Percentiles rank a stretch among this genome's conserved stretches.
These are phyloP conservation scores for Microcebus griseorufus DNA, from an alignment of 2,113 vertebrate species.

Conservation along the genomic window DNA sequence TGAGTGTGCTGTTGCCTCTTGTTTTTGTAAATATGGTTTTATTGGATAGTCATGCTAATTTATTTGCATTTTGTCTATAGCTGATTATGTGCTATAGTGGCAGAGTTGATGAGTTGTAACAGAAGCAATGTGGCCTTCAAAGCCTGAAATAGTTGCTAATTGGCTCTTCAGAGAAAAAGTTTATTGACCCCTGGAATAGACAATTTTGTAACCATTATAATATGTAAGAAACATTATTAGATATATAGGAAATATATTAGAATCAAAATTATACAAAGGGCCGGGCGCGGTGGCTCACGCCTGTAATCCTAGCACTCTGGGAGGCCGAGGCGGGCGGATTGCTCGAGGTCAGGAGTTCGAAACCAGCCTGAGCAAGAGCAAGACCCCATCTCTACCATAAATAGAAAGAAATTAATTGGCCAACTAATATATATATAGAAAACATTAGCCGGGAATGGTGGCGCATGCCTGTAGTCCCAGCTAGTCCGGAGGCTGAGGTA, in stretches of 20 bases:
- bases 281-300: too few relatives aligned
- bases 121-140: neutral
- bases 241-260: neutral
- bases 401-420: too few relatives aligned
- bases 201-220: neutral
- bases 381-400: too few relatives aligned
- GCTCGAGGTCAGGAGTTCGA: too few relatives aligned
- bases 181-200: neutral
- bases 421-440: too few relatives aligned
- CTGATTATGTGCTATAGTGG: neutral
- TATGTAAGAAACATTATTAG: neutral
- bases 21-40: neutral
- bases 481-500: too few relatives aligned
- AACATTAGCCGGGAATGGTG: too few relatives aligned
- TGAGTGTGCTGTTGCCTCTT: neutral
- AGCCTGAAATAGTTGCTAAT: neutral
- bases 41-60: neutral
- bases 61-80: neutral
- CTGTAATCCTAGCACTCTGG: too few relatives aligned
- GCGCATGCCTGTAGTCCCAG: too few relatives aligned
- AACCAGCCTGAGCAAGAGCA: too few relatives aligned
- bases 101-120: neutral
- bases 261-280: conserved; percentile 23
- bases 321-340: too few relatives aligned
- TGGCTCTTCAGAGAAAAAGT: neutral